Evolutionary conservation across 2,113 vertebrate species (phyloP).

Genomic region (Ammospiza nelsoni): DNA sequence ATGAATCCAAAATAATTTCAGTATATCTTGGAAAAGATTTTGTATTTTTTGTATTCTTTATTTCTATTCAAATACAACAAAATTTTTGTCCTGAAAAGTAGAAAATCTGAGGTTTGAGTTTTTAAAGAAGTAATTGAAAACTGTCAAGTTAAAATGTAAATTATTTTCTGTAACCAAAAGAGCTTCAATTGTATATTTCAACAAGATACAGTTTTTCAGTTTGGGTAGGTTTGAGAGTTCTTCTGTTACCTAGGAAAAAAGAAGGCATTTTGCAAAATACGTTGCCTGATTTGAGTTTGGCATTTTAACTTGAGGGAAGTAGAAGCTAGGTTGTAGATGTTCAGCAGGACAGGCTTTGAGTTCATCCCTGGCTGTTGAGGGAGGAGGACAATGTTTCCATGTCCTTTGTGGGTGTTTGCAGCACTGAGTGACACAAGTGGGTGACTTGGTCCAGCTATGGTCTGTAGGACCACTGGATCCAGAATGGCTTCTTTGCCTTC

Average conservation of each 20-base stretch:
- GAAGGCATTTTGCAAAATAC: not conserved
- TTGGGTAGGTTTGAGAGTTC: not conserved
- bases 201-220: not conserved
- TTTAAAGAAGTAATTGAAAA: not conserved
- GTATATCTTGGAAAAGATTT: not conserved
- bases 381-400: not conserved
- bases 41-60: not conserved
- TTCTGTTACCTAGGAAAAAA: not conserved
- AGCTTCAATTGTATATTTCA: not conserved
- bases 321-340: fast-evolving
- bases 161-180: not conserved
- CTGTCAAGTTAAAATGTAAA: not conserved
- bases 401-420: not conserved
- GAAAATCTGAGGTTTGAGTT: not conserved
- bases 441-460: not conserved
- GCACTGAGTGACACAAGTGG: not conserved
- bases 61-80: not conserved
- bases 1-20: not conserved
- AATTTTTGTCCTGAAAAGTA: not conserved
- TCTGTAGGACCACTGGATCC: not conserved
- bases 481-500: not conserved
- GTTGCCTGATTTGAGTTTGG: not conserved
- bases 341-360: not conserved
- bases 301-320: not conserved
- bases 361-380: not conserved